These are phyloP conservation scores for Drosophila nasuta DNA, from an alignment of 1,140 invertebrate species.

Conservation along the genomic window DNA sequence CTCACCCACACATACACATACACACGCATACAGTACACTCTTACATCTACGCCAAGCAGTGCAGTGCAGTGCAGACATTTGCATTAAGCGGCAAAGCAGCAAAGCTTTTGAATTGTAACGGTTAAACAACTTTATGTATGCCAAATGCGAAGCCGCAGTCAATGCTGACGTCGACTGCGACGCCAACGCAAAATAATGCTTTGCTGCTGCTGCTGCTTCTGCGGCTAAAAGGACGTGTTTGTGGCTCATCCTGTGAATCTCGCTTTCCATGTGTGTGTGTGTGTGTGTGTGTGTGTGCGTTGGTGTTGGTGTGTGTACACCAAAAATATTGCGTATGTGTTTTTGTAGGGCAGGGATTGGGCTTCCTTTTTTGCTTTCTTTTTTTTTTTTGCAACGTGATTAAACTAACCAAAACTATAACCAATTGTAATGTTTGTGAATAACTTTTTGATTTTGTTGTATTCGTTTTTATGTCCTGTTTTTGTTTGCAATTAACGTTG, in stretches of 20 bases:
- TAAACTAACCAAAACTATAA: neutral
- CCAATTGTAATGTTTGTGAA: neutral
- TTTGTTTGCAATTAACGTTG: slow-evolving; percentile 29
- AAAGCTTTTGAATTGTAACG: slow-evolving; percentile 24
- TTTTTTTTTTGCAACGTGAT: slow-evolving; percentile 1
- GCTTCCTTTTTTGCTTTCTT: slow-evolving; percentile 21
- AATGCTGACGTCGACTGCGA: slow-evolving; percentile 2
- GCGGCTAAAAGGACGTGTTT: no score
- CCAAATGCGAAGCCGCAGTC: slow-evolving; percentile 24
- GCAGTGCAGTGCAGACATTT: neutral
- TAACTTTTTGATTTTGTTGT: neutral
- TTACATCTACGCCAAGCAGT: neutral
- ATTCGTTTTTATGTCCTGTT: slow-evolving; percentile 10
- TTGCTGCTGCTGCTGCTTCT: neutral
- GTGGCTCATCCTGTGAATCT: neutral
- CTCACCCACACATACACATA: slow-evolving; percentile 17
- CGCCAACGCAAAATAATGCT: slow-evolving; percentile 16
- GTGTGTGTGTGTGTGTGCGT: slow-evolving; percentile 17
- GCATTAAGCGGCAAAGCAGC: slow-evolving; percentile 10
- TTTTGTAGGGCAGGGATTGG: slow-evolving; percentile 43
- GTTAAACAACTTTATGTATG: slow-evolving; percentile 48
- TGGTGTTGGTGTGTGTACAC: slow-evolving; percentile 27
- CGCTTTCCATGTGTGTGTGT: slow-evolving; percentile 8
- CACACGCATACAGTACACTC: slow-evolving; percentile 1
- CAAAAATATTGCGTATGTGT: slow-evolving; percentile 44